phyloP scores from a whole-genome alignment of 2,888 invertebrate genomes.

The Noctua comes region DNA sequence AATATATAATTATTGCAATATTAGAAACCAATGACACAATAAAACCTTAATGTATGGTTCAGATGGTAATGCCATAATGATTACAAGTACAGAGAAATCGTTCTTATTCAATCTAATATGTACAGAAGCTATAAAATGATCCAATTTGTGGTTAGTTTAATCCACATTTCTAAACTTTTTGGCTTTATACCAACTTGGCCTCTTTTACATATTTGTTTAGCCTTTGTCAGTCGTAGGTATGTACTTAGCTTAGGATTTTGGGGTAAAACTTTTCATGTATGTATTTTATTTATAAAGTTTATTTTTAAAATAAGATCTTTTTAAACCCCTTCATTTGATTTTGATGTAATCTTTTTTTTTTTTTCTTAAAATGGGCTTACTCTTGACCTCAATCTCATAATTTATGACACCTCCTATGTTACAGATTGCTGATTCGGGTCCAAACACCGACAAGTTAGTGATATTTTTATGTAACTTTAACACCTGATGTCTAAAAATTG shows the following conservation, averaged over 20 bases:
- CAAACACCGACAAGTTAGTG: not conserved
- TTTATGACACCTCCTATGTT: too few relatives aligned
- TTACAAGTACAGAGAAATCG: not conserved
- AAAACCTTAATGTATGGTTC: not conserved
- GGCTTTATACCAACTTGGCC: slow-evolving; percentile 23
- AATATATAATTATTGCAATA: not conserved
- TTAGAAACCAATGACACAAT: not conserved
- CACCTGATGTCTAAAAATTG: not conserved
- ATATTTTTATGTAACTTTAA: not conserved
- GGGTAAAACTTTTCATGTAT: slow-evolving; percentile 5
- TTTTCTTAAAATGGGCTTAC: too few relatives aligned
- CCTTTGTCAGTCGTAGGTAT: slow-evolving; percentile 19
- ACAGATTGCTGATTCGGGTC: not conserved
- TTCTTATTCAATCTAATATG: slow-evolving; percentile 1
- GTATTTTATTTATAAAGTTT: slow-evolving; percentile 28
- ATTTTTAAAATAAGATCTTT: not conserved
- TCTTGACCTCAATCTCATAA: too few relatives aligned
- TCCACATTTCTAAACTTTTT: slow-evolving; percentile 25
- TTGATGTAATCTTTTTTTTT: not conserved
- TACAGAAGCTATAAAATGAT: slow-evolving; percentile 29
- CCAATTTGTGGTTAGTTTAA: slow-evolving; percentile 31
- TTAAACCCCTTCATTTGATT: not conserved
- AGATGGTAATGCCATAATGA: not conserved
- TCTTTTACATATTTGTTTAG: slow-evolving; percentile 46
- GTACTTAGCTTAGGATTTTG: slow-evolving; percentile 11